Conservation (phyloP, 2,888 invertebrate genomes). For the Polietes domitor region DNA sequence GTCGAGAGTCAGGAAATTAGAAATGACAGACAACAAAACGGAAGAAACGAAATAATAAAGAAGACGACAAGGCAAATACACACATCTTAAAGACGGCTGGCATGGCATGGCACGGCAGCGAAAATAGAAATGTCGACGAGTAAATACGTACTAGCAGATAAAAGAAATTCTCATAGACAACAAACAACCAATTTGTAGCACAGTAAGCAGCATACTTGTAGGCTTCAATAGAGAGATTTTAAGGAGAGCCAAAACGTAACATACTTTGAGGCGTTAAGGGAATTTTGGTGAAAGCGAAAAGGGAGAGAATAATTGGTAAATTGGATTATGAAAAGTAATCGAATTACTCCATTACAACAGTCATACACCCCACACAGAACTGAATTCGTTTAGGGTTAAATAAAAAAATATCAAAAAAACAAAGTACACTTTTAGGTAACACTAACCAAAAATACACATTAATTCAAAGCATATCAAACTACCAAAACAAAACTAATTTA, state of each 20-base stretch:
- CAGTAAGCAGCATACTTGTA: background rate
- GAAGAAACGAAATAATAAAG: background rate
- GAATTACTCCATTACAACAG: background rate
- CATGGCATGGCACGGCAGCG: too few relatives aligned
- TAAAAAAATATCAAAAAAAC: too few relatives aligned
- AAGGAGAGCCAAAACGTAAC: constrained; percentile 11
- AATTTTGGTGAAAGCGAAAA: background rate
- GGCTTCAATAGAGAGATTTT: background rate
- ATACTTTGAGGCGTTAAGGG: constrained; percentile 49
- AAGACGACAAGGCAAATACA: background rate
- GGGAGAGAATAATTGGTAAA: background rate
- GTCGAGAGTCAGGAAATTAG: background rate
- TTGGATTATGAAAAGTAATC: constrained; percentile 3
- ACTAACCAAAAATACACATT: too few relatives aligned
- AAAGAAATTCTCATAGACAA: background rate
- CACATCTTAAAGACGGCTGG: background rate
- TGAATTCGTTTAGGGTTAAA: too few relatives aligned
- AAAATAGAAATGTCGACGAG: background rate
- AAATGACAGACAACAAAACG: constrained; percentile 10
- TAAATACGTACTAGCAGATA: background rate
- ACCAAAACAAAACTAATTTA: too few relatives aligned
- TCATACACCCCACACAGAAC: too few relatives aligned
- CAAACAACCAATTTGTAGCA: background rate
- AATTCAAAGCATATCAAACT: too few relatives aligned
- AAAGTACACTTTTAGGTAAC: too few relatives aligned